Percentiles rank a stretch among this genome's conserved stretches.
Evolutionary conservation across 35 echinoderm and acorn worm genomes (phyloP).

Genomic region (Strongylocentrotus purpuratus): DNA sequence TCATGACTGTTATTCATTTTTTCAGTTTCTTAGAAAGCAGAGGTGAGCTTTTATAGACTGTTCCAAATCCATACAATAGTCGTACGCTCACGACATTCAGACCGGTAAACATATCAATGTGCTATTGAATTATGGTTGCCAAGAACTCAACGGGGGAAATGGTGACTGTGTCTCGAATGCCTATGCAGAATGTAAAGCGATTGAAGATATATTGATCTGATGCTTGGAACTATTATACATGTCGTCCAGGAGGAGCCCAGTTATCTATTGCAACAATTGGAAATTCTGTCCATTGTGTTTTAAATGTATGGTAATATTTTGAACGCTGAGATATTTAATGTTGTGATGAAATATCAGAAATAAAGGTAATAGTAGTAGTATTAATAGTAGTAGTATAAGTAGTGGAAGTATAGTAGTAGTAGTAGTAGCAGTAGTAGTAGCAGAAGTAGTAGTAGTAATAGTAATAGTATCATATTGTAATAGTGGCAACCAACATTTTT

Average conservation of each 20-base stretch:
- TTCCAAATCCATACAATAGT: neutral
- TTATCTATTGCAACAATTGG: neutral
- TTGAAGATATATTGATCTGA: neutral
- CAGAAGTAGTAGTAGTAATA: too few species aligned
- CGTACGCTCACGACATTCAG: neutral
- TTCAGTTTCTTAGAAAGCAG: too few species aligned
- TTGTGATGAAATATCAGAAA: too few species aligned
- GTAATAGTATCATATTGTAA: too few species aligned
- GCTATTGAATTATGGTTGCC: neutral
- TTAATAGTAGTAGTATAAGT: neutral
- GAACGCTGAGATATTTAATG: too few species aligned
- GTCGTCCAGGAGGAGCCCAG: neutral
- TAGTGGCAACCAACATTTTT: too few species aligned
- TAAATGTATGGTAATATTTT: too few species aligned
- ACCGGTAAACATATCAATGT: neutral
- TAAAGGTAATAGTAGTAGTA: neutral
- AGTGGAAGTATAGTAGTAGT: neutral
- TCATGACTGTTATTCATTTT: too few species aligned
- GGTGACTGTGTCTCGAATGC: neutral
- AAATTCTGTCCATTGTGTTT: too few species aligned
- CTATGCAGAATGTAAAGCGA: neutral
- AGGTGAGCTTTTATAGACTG: neutral
- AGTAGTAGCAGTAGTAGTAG: too few species aligned
- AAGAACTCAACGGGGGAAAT: neutral
- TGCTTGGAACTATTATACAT: neutral